Conservation (phyloP, 2,888 invertebrate genomes). For the Patella ulyssiponensis region DNA sequence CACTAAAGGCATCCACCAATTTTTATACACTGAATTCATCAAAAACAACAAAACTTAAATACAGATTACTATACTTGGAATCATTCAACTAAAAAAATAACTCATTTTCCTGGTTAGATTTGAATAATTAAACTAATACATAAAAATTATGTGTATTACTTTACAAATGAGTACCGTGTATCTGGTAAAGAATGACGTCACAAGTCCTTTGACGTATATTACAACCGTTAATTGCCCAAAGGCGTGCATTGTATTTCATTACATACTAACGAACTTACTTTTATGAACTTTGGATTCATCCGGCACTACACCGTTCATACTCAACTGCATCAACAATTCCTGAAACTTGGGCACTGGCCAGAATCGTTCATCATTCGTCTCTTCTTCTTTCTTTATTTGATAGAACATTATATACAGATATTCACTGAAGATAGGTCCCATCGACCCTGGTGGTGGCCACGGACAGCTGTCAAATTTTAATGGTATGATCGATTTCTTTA, state of each 20-base stretch:
- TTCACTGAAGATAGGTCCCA: conserved; percentile 71
- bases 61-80: too few relatives aligned
- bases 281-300: conserved; percentile 46
- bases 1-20: conserved; percentile 58
- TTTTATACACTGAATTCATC: conserved; percentile 40
- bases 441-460: conserved; percentile 69
- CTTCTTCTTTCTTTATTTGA: conserved; percentile 52
- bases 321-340: conserved; percentile 68
- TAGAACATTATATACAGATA: conserved; percentile 67
- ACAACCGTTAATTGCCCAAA: too few relatives aligned
- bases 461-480: conserved; percentile 66
- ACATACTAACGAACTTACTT: conserved; percentile 39
- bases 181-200: too few relatives aligned
- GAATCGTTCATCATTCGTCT: conserved; percentile 54
- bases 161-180: too few relatives aligned
- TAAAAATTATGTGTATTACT: too few relatives aligned
- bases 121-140: too few relatives aligned
- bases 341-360: conserved; percentile 67
- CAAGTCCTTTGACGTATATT: too few relatives aligned
- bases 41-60: too few relatives aligned
- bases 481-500: conserved; percentile 68
- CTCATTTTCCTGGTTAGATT: too few relatives aligned
- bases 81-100: too few relatives aligned
- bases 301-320: conserved; percentile 54
- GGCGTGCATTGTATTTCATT: too few relatives aligned